These are phyloP conservation scores for Dascillus cervinus DNA, from an alignment of 2,888 invertebrate species.

Conservation along the genomic window DNA sequence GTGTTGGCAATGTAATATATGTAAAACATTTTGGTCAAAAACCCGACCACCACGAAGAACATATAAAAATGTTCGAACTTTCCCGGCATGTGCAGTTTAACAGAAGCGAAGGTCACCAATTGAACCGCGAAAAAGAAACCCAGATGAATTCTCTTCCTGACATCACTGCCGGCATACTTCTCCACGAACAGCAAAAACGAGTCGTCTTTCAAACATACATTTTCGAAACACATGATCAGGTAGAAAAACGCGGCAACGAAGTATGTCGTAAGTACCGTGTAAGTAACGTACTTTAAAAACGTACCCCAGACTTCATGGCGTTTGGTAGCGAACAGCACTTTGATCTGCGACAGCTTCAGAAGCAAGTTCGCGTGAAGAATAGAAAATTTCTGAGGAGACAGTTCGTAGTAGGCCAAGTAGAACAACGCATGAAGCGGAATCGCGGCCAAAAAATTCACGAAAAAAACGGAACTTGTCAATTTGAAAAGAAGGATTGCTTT, in stretches of 20 bases:
- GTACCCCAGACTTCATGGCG: no score
- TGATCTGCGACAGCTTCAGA: no score
- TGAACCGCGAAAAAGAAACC: not conserved
- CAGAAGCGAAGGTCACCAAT: not conserved
- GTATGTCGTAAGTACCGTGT: constrained; percentile 2
- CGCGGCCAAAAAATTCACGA: constrained; percentile 16
- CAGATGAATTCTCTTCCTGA: not conserved
- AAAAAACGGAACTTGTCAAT: constrained; percentile 11
- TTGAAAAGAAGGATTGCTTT: constrained; percentile 10
- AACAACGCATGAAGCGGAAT: constrained; percentile 17
- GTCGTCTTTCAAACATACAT: not conserved
- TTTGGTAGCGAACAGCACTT: no score
- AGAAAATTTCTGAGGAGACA: no score
- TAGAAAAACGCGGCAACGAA: constrained; percentile 4
- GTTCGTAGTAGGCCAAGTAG: constrained; percentile 6
- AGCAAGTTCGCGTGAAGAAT: no score
- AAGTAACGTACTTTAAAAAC: constrained; percentile 3
- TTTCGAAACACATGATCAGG: constrained; percentile 5
- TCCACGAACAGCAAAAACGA: constrained; percentile 1
- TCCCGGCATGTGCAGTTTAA: not conserved
- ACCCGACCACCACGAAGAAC: not conserved
- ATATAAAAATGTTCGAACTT: not conserved
- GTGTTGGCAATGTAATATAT: constrained; percentile 30
- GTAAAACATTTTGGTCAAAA: constrained; percentile 6
- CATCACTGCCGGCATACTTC: not conserved